phyloP scores from a whole-genome alignment of 2,888 invertebrate species.

The Meandrusa payeni region DNA sequence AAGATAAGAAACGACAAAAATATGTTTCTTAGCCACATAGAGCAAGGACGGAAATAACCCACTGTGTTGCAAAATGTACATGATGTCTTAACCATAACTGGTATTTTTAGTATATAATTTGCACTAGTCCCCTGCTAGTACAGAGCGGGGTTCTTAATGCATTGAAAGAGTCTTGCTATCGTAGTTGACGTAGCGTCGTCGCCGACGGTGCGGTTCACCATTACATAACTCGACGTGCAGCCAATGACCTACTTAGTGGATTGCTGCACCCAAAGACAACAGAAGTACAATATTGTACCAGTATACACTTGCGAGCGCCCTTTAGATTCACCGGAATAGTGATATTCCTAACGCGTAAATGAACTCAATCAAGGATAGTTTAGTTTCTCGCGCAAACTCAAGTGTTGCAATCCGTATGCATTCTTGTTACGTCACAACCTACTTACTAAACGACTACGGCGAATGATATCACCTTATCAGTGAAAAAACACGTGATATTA shows the following conservation, averaged over 20 bases:
- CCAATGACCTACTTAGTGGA: conserved; percentile 69
- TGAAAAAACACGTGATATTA: conserved; percentile 20
- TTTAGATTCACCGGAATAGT: conserved; percentile 5
- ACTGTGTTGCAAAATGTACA: conserved; percentile 28
- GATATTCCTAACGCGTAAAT: conserved; percentile 20
- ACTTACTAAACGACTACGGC: conserved; percentile 31
- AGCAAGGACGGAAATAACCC: conserved; percentile 19
- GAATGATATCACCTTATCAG: conserved; percentile 34
- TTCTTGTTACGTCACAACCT: conserved; percentile 43
- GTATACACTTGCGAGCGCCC: conserved; percentile 13
- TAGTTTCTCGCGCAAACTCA: conserved; percentile 22
- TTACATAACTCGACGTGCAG: conserved; percentile 72
- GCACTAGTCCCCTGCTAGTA: conserved; percentile 34
- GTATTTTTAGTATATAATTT: conserved; percentile 35
- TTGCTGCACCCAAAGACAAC: conserved; percentile 55
- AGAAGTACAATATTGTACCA: conserved; percentile 39
- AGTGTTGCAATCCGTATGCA: conserved; percentile 42
- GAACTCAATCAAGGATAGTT: conserved; percentile 20
- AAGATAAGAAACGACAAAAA: too few species aligned
- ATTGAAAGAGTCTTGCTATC: conserved; percentile 32
- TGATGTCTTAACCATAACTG: conserved; percentile 20
- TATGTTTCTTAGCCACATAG: too few species aligned
- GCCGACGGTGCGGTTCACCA: conserved; percentile 36
- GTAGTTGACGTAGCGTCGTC: conserved; percentile 20
- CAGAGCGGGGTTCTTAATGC: conserved; percentile 30